These are phyloP conservation scores for Ophioderma brevispina DNA, from an alignment of 35 echinoderm and acorn worm species.

Conservation along the genomic window DNA sequence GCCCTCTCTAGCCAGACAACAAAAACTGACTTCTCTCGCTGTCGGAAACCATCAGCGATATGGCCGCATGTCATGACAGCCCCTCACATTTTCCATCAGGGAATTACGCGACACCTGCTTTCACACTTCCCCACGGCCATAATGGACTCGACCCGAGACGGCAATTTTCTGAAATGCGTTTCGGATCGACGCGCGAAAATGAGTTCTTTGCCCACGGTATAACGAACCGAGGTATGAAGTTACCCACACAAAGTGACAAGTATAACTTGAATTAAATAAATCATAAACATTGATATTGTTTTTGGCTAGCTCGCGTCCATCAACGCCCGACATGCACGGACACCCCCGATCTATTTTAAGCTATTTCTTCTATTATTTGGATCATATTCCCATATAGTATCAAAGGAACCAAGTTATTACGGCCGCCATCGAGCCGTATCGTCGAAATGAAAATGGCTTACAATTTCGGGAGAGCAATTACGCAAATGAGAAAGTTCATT, in stretches of 20 bases:
- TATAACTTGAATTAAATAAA: conserved; percentile 2
- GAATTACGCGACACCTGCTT: too few relatives aligned
- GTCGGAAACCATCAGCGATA: too few relatives aligned
- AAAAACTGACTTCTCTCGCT: too few relatives aligned
- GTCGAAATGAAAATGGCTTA: too few relatives aligned
- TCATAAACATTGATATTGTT: conserved; percentile 1
- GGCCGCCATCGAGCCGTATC: too few relatives aligned
- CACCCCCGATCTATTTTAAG: not conserved
- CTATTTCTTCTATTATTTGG: not conserved
- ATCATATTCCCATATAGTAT: too few relatives aligned
- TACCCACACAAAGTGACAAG: not conserved
- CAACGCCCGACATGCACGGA: not conserved
- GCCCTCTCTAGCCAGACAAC: too few relatives aligned
- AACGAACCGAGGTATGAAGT: not conserved
- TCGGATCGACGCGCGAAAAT: not conserved
- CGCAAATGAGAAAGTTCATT: too few relatives aligned
- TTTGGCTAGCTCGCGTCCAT: not conserved
- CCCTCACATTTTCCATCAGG: too few relatives aligned
- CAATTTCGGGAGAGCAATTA: too few relatives aligned
- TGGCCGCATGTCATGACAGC: too few relatives aligned
- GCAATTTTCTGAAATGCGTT: not conserved
- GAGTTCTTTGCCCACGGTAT: not conserved
- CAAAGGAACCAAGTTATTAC: too few relatives aligned
- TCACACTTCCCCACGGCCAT: not conserved
- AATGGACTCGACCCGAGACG: not conserved